These are phyloP conservation scores for Luperina testacea DNA, from an alignment of 2,888 invertebrate species.

Conservation along the genomic window DNA sequence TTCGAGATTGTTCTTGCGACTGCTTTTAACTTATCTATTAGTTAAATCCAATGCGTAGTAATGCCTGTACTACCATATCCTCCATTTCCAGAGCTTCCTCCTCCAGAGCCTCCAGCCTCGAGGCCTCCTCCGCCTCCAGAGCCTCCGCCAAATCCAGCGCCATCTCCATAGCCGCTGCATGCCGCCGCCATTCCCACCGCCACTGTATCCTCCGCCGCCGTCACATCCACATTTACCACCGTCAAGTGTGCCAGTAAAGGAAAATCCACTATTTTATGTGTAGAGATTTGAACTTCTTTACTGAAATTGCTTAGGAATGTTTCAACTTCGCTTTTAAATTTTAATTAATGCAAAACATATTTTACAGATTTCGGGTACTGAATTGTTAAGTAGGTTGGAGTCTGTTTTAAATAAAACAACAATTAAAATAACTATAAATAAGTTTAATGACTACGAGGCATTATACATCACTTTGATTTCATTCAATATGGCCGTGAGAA, in stretches of 20 bases:
- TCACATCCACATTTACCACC: constrained; percentile 84
- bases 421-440: constrained; percentile 57
- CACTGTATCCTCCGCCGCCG: constrained; percentile 80
- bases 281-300: background rate
- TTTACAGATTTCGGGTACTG: background rate
- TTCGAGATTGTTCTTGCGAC: too few relatives aligned
- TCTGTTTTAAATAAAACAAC: constrained; percentile 42
- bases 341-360: background rate
- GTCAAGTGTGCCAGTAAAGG: constrained; percentile 81
- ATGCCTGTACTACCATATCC: constrained; percentile 55
- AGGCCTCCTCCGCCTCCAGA: constrained; percentile 65
- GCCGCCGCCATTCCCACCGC: constrained; percentile 77
- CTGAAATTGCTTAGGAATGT: background rate
- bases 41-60: background rate
- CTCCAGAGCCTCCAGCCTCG: constrained; percentile 41
- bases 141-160: constrained; percentile 61
- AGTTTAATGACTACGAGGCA: constrained; percentile 66
- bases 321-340: background rate
- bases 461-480: constrained; percentile 54
- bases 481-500: constrained; percentile 64
- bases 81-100: constrained; percentile 23
- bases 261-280: constrained; percentile 65
- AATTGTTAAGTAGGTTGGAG: background rate
- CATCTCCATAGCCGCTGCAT: constrained; percentile 68
- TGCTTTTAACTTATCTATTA: background rate